Evolutionary conservation across 2,113 vertebrate genomes (phyloP).

Genomic region (Gambusia affinis): DNA sequence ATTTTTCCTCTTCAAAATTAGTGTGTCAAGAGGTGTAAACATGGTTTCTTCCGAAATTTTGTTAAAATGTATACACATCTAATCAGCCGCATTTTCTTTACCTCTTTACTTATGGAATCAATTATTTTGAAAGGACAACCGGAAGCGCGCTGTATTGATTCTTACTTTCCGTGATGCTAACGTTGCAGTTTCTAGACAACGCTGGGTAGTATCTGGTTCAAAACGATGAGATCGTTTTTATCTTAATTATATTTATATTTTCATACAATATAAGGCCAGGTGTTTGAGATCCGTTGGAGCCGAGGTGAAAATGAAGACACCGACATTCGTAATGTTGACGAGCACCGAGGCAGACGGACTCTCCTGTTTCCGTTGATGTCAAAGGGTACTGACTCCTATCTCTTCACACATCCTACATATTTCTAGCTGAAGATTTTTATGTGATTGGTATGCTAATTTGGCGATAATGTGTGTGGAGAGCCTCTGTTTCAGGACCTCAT

Average conservation of each 20-base stretch:
- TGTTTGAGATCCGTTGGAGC: neutral
- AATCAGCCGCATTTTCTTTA: too few species aligned
- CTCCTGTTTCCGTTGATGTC: slow-evolving; percentile 3
- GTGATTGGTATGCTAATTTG: rapidly evolving
- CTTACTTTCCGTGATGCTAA: neutral
- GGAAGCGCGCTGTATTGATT: neutral
- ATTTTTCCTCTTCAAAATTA: too few species aligned
- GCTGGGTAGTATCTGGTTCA: neutral
- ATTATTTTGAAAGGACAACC: slow-evolving; percentile 43
- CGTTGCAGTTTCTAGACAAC: neutral
- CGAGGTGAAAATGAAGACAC: neutral
- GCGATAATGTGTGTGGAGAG: neutral
- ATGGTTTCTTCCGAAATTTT: too few species aligned
- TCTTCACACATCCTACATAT: neutral
- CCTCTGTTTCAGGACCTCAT: neutral
- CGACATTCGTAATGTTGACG: neutral
- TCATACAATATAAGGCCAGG: neutral
- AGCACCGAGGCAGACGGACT: neutral
- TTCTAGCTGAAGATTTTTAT: neutral
- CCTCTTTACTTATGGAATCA: too few species aligned
- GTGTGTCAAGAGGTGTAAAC: too few species aligned
- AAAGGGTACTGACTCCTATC: slow-evolving; percentile 24
- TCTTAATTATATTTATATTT: rapidly evolving
- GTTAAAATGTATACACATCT: too few species aligned
- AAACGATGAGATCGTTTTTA: rapidly evolving